Evolutionary conservation across 2,797 vertebrate genomes (phyloP), one percentile per base, ranked within the genome.

Genomic region (Myotis findleyi): DNA sequence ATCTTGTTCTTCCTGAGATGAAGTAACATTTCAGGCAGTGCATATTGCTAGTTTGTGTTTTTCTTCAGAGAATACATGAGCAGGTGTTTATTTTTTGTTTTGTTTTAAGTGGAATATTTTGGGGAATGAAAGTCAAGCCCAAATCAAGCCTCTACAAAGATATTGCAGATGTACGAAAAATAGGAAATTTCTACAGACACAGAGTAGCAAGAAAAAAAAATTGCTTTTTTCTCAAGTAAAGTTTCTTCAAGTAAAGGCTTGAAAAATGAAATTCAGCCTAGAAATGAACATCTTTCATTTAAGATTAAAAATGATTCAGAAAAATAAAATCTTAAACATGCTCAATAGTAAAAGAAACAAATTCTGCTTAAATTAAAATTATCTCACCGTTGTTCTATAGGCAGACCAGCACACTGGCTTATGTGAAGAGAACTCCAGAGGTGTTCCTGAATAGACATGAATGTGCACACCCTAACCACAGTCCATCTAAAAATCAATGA

Each of bases 401-500:
- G 30, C 92, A 90, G 44, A 62, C 55, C 66, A 59, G 49, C 30
- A 94, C n/a, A 76, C 30, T 23, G 72, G n/a, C 30, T 44, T 44
- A 59, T 69, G 30, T 92, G 57, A 76, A 77, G 68, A 92, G 72
- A 87, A 85, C 16, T 85, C 72, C 84, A 84, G 57, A 92, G 73
- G 33, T 92, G 64, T 83, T 87, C 81, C 76, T 94, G 77, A 93
- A 90, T 59, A 94, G 92, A 95, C 87, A 96, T 94, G 77, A 92
- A 55, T 89, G 69, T 23, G 38, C 51, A 38, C 4, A 83, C 47
- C 73, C 92, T 62, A 94, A 94, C 93, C 81, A 96, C 92, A 93
- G 27, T 20, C 69, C 69, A 92, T 93, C 90, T 95, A 89, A 96
- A 97, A 94, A 96, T 97, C 96, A 93, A 94, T 93, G 88, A 94